phyloP scores from a whole-genome alignment of 2,888 invertebrate species.

The Isoperla grammatica region DNA sequence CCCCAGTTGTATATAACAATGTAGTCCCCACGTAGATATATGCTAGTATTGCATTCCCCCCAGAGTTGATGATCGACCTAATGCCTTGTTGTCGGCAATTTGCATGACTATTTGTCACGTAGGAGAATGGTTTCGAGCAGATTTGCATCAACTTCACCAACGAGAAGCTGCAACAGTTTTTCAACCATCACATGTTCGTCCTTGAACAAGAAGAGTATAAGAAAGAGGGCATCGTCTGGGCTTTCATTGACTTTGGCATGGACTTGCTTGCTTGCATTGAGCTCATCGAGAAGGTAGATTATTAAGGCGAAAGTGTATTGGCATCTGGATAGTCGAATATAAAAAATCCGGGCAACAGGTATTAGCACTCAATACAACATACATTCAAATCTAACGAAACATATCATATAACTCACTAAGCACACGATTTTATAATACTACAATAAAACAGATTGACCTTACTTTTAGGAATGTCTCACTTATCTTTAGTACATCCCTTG shows the following conservation, averaged over 20 bases:
- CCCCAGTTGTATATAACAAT: too few relatives aligned
- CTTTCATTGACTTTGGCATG: constrained; percentile 97
- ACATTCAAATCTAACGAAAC: too few relatives aligned
- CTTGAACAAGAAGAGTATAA: constrained; percentile 96
- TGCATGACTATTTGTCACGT: too few relatives aligned
- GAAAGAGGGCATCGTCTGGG: constrained; percentile 90
- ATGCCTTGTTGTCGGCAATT: too few relatives aligned
- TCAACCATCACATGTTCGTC: constrained; percentile 98
- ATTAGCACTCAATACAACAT: not conserved
- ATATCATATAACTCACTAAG: too few relatives aligned
- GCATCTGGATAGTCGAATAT: not conserved
- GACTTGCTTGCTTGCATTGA: constrained; percentile 94
- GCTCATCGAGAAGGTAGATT: constrained; percentile 82
- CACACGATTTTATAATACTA: too few relatives aligned
- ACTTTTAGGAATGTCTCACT: too few relatives aligned
- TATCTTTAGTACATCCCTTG: too few relatives aligned
- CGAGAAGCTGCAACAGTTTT: constrained; percentile 96
- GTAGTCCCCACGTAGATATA: too few relatives aligned
- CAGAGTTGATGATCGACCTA: too few relatives aligned
- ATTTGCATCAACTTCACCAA: constrained; percentile 98
- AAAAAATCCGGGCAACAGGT: not conserved
- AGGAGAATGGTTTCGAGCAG: constrained; percentile 96
- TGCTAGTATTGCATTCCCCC: too few relatives aligned
- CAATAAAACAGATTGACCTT: too few relatives aligned
- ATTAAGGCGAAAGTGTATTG: not conserved